Conservation (phyloP, 2,113 vertebrate genomes). For the Triplophysa rosa region DNA sequence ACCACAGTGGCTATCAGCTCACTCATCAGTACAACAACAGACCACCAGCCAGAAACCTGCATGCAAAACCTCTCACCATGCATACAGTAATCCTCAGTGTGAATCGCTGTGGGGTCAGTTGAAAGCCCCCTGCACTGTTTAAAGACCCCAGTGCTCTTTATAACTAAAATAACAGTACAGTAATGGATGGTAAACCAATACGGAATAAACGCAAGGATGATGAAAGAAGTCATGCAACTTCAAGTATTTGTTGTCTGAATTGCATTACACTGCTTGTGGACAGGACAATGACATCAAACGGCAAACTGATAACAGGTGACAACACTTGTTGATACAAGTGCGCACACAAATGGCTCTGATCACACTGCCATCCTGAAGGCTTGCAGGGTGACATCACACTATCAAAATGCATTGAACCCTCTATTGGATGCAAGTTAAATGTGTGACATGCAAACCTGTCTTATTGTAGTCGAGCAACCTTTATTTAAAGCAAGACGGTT, state of each 20-base stretch:
- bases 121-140: background rate
- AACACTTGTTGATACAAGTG: background rate
- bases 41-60: background rate
- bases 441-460: no score
- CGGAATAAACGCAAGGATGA: background rate
- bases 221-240: background rate
- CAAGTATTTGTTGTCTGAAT: background rate
- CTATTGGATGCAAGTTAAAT: background rate
- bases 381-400: background rate
- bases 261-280: background rate
- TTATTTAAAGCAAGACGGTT: no score
- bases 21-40: background rate
- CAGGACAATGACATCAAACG: background rate
- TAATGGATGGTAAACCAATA: background rate
- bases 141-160: background rate
- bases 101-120: slow-evolving; percentile 14
- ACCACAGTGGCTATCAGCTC: background rate
- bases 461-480: no score
- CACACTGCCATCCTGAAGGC: background rate
- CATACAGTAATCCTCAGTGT: background rate
- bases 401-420: background rate
- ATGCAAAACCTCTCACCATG: background rate
- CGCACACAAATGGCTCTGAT: background rate
- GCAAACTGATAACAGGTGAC: background rate
- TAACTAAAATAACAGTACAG: background rate